Conservation (phyloP, 2,113 vertebrate species). For the Bungarus multicinctus region DNA sequence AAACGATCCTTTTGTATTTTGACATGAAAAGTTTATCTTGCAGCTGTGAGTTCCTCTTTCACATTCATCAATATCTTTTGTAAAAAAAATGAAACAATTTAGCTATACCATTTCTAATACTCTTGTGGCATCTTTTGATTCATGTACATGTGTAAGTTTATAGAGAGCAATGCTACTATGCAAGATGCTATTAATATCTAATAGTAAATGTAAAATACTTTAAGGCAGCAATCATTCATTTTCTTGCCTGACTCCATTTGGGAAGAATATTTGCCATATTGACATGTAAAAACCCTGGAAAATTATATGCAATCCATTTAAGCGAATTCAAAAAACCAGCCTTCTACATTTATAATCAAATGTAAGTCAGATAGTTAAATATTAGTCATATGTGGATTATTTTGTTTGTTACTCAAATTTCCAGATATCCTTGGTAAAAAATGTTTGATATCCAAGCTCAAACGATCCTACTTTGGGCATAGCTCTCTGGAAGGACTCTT, state of each 20-base stretch:
- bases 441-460: not conserved
- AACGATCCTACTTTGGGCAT: not conserved
- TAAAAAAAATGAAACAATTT: not conserved
- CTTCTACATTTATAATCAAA: not conserved
- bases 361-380: not conserved
- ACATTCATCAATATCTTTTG: slow-evolving; percentile 86
- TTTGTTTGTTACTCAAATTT: not conserved
- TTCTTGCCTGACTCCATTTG: not conserved
- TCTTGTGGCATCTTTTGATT: accelerated
- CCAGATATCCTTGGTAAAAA: not conserved
- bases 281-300: not conserved
- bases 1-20: slow-evolving; percentile 87
- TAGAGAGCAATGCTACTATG: not conserved
- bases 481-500: not conserved
- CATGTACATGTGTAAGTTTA: not conserved
- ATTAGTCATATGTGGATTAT: not conserved
- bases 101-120: not conserved
- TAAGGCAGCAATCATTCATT: not conserved
- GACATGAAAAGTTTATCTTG: slow-evolving; percentile 74
- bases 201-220: not conserved
- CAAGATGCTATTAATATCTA: not conserved
- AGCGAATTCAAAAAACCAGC: not conserved
- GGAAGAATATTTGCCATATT: not conserved
- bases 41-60: slow-evolving; percentile 73
- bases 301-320: not conserved